Evolutionary conservation across 2,888 invertebrate genomes (phyloP).

Genomic region (Drosophila borealis): DNA sequence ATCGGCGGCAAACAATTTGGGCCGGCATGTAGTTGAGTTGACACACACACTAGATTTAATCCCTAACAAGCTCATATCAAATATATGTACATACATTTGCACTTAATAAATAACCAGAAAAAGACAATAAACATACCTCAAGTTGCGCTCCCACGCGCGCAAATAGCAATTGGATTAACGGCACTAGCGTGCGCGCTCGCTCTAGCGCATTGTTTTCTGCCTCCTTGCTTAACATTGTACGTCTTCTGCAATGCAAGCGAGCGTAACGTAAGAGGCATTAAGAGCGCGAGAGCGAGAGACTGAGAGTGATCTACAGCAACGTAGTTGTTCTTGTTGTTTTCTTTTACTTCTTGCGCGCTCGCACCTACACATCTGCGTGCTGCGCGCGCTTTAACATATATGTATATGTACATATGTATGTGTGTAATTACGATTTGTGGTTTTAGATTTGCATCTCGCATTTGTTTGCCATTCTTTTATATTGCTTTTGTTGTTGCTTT

Average conservation of each 20-base stretch:
- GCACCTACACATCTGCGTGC: neutral
- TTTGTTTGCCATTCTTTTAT: too few relatives aligned
- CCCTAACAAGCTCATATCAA: neutral
- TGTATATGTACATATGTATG: neutral
- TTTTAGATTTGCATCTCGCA: too few relatives aligned
- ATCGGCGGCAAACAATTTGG: constrained; percentile 49
- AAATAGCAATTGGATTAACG: too few relatives aligned
- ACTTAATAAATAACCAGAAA: neutral
- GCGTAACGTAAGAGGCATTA: too few relatives aligned
- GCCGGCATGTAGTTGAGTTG: constrained; percentile 14
- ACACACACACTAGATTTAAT: constrained; percentile 16
- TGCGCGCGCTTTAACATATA: neutral
- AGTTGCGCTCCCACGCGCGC: neutral
- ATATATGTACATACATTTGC: neutral
- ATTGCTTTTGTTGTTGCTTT: too few relatives aligned
- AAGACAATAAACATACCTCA: neutral
- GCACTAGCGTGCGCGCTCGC: too few relatives aligned
- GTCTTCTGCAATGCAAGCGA: too few relatives aligned
- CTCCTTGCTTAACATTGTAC: too few relatives aligned
- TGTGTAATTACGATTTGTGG: neutral
- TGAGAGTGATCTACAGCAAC: neutral
- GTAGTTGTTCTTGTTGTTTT: neutral
- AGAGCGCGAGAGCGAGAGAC: constrained; percentile 1
- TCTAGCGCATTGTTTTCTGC: too few relatives aligned
- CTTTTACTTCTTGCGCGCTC: neutral